A percentile compares a stretch with the other conserved stretches of the same genome.
Evolutionary conservation across 1,140 invertebrate species (phyloP).

Genomic region (Daktulosphaira vitifoliae): DNA sequence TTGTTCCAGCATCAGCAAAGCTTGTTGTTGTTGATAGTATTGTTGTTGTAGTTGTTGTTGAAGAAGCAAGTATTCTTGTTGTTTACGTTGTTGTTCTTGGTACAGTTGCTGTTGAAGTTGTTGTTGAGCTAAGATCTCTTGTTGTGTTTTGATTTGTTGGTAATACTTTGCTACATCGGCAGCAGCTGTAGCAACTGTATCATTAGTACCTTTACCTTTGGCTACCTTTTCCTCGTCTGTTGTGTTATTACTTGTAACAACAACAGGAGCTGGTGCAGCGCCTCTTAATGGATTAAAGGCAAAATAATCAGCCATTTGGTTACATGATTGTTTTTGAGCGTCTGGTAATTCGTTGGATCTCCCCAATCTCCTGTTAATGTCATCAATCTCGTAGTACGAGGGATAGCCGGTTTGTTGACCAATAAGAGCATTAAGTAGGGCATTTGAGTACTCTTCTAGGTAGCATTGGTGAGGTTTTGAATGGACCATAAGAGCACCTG

Average conservation of each 20-base stretch:
- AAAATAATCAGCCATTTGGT: neutral
- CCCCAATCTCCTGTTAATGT: neutral
- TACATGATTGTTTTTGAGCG: no score
- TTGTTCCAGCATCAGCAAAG: neutral
- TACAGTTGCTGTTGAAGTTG: constrained; percentile 6
- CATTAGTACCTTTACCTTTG: no score
- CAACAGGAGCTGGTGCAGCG: neutral
- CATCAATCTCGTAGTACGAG: neutral
- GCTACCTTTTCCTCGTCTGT: no score
- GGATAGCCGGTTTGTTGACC: neutral
- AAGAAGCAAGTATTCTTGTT: neutral
- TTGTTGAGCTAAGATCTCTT: neutral
- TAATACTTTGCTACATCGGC: neutral
- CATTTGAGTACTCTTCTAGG: neutral
- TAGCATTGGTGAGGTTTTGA: neutral
- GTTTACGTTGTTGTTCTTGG: constrained; percentile 5
- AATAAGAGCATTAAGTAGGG: neutral
- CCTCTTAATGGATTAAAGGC: neutral
- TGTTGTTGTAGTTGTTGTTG: constrained; percentile 16
- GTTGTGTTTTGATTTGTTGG: neutral
- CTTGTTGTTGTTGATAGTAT: constrained; percentile 21
- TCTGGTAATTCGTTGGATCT: neutral
- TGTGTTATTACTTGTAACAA: no score
- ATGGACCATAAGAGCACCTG: neutral
- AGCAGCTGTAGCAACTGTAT: neutral